These are phyloP conservation scores for Hemibagrus guttatus DNA, from an alignment of 2,797 vertebrate species.

Conservation along the genomic window DNA sequence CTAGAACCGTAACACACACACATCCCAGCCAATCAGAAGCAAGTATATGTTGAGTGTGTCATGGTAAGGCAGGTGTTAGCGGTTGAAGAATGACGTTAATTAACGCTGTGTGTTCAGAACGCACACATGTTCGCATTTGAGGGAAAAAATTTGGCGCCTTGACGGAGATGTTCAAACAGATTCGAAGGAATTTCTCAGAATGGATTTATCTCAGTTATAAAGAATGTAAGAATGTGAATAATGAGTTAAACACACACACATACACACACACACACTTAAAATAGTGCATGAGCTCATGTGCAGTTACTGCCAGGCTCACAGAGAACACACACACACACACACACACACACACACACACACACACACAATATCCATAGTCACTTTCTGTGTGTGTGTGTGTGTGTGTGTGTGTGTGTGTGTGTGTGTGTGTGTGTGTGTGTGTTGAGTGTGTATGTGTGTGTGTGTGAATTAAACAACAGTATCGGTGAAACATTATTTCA, in stretches of 20 bases:
- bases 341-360: neutral
- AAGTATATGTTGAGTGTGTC: neutral
- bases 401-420: neutral
- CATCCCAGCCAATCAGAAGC: neutral
- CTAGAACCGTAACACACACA: neutral
- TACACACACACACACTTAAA: slow-evolving; percentile 32
- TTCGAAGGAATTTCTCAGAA: slow-evolving; percentile 21
- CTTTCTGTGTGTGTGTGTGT: neutral
- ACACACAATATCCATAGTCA: neutral
- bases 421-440: slow-evolving; percentile 3
- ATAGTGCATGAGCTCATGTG: slow-evolving; percentile 26
- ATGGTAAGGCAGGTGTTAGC: slow-evolving; percentile 19
- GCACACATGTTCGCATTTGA: neutral
- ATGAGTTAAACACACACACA: slow-evolving; percentile 32
- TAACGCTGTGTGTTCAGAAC: slow-evolving; percentile 2
- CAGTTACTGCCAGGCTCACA: slow-evolving; percentile 24
- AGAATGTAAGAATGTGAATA: slow-evolving; percentile 32
- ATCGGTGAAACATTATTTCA: no score
- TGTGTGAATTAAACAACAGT: neutral
- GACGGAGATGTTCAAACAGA: neutral
- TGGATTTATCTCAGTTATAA: slow-evolving; percentile 25
- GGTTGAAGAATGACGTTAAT: neutral
- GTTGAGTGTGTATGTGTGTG: neutral
- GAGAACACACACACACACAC: slow-evolving; percentile 4
- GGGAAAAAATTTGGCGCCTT: neutral